phyloP scores from a whole-genome alignment of 2,113 vertebrate genomes.

The Bos taurus region DNA sequence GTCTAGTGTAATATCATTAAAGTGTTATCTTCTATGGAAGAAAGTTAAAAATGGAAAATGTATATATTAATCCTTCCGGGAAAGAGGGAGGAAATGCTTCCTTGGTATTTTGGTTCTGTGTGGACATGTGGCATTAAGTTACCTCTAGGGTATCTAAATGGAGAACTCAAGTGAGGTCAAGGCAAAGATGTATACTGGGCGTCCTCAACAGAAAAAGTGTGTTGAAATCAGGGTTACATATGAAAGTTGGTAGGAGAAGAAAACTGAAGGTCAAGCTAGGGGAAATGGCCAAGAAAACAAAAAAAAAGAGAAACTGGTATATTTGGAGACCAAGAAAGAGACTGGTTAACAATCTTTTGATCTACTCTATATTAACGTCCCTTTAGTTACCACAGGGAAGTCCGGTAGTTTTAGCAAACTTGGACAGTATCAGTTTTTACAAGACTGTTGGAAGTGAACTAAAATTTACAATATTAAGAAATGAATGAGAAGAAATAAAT shows the following conservation, averaged over 20 bases:
- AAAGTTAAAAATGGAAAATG: background rate
- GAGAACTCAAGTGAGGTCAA: background rate
- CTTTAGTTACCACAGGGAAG: background rate
- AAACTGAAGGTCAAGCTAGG: background rate
- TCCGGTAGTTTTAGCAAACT: background rate
- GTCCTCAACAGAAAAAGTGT: background rate
- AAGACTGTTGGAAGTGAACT: background rate
- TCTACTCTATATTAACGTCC: background rate
- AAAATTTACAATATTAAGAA: background rate
- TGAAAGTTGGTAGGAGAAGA: background rate
- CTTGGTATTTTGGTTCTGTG: background rate
- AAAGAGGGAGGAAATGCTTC: background rate
- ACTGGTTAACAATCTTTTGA: background rate
- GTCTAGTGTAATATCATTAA: background rate
- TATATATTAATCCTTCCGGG: background rate
- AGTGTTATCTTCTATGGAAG: background rate
- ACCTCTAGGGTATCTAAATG: background rate
- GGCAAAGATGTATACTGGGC: background rate
- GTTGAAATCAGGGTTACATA: background rate
- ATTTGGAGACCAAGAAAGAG: background rate
- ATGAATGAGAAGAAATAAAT: background rate
- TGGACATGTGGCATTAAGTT: background rate
- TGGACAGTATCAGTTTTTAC: background rate
- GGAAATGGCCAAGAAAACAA: background rate
- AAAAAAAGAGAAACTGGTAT: background rate